These are phyloP conservation scores for Mimachlamys varia DNA, from an alignment of 2,888 invertebrate genomes.

Conservation along the genomic window DNA sequence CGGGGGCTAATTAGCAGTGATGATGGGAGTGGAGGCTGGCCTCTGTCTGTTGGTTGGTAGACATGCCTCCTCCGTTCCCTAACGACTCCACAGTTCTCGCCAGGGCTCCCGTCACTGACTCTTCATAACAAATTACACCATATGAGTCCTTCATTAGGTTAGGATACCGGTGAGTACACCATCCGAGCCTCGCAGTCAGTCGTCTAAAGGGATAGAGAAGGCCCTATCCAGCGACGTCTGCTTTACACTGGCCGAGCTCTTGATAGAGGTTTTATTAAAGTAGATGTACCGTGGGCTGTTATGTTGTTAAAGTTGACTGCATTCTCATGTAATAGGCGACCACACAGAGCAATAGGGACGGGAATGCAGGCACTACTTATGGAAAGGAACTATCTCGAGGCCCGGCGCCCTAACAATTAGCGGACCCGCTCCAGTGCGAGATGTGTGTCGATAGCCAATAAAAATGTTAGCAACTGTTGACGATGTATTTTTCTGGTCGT, in stretches of 20 bases:
- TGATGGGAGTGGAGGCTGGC: slow-evolving; percentile 26
- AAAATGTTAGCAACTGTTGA: slow-evolving; percentile 54
- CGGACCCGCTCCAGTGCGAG: slow-evolving; percentile 37
- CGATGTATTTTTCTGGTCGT: slow-evolving; percentile 36
- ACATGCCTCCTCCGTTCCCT: slow-evolving; percentile 1
- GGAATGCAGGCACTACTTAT: slow-evolving; percentile 16
- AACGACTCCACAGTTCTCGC: slow-evolving; percentile 31
- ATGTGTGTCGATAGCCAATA: slow-evolving; percentile 51
- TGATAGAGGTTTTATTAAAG: slow-evolving; percentile 47
- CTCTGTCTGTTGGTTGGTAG: slow-evolving; percentile 34
- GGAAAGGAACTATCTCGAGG: slow-evolving; percentile 4
- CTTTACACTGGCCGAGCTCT: slow-evolving; percentile 18
- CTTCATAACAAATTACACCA: slow-evolving; percentile 23
- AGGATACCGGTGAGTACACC: background rate
- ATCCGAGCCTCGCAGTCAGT: slow-evolving; percentile 13
- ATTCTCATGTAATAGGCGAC: slow-evolving; percentile 34
- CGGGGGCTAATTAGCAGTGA: slow-evolving; percentile 28
- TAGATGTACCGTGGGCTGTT: slow-evolving; percentile 43
- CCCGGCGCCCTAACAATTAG: slow-evolving; percentile 53
- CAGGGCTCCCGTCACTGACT: background rate
- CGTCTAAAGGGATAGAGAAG: background rate
- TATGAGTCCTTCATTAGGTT: slow-evolving; percentile 12
- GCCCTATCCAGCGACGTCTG: background rate
- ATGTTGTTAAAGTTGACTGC: slow-evolving; percentile 36
- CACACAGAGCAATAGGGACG: background rate